phyloP scores from a whole-genome alignment of 1,140 invertebrate species.

The Streblospio benedicti region DNA sequence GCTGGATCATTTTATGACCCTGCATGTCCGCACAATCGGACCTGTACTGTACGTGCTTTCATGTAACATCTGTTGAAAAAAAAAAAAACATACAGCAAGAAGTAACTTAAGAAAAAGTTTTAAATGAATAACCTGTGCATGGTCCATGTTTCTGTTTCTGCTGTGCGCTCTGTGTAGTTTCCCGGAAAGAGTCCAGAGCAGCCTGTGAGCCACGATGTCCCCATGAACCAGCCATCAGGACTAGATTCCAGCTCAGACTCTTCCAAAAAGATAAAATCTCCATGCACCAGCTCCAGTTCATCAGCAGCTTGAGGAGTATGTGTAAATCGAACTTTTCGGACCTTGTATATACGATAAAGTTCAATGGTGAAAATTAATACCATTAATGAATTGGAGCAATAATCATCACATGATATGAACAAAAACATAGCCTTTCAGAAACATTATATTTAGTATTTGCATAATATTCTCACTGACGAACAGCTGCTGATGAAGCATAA shows the following conservation, averaged over 20 bases:
- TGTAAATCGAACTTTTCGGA: constrained; percentile 69
- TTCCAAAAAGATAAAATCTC: constrained; percentile 76
- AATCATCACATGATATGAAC: no score
- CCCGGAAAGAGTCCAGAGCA: constrained; percentile 65
- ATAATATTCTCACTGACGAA: no score
- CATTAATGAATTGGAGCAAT: neutral
- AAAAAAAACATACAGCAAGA: no score
- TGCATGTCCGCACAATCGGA: no score
- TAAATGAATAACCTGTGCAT: constrained; percentile 60
- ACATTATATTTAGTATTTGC: no score
- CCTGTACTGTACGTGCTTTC: no score
- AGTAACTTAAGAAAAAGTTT: no score
- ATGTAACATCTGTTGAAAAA: no score
- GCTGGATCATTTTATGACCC: no score
- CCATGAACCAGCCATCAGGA: constrained; percentile 76
- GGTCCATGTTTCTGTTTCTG: constrained; percentile 84
- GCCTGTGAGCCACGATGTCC: constrained; percentile 78
- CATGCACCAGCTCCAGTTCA: constrained; percentile 73
- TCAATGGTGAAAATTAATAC: constrained; percentile 7
- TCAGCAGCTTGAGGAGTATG: constrained; percentile 68
- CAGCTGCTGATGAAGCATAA: no score
- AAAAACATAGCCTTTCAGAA: no score
- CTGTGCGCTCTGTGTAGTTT: constrained; percentile 69
- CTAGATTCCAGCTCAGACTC: constrained; percentile 62
- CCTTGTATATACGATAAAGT: no score